Evolutionary conservation across 2,113 vertebrate genomes (phyloP).

Genomic region (Engystomops pustulosus): DNA sequence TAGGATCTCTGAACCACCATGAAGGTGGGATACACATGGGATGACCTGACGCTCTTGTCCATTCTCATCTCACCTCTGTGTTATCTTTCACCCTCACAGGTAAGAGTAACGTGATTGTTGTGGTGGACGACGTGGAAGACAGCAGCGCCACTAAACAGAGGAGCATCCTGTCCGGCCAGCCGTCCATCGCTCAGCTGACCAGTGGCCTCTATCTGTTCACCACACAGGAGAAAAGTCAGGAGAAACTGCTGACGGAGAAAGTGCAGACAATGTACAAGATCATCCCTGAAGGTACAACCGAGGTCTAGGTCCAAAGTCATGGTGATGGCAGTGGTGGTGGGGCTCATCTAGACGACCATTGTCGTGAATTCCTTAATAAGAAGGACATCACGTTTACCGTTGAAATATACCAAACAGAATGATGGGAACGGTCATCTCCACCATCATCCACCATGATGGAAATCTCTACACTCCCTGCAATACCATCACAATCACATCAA

Average conservation of each 20-base stretch:
- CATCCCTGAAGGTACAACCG: background rate
- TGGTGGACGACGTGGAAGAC: constrained; percentile 35
- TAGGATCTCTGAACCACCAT: background rate
- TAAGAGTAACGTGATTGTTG: constrained; percentile 11
- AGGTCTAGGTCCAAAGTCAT: background rate
- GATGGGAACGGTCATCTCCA: too few relatives aligned
- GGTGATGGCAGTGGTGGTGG: background rate
- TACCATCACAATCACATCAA: background rate
- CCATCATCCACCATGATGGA: too few relatives aligned
- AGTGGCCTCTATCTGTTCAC: constrained; percentile 6
- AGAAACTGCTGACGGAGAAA: background rate
- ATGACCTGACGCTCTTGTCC: background rate
- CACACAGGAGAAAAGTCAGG: background rate
- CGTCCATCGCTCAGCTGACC: background rate
- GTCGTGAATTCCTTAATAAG: background rate
- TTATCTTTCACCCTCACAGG: background rate
- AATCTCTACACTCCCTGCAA: background rate
- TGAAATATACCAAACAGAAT: too few relatives aligned
- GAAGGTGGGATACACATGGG: too few relatives aligned
- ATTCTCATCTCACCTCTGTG: background rate
- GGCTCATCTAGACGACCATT: background rate
- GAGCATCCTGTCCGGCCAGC: constrained; percentile 10
- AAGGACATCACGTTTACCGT: background rate
- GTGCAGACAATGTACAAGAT: background rate
- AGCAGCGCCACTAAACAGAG: background rate